Evolutionary conservation across 2,797 vertebrate genomes (phyloP), one percentile per base, ranked within the genome.

Genomic region (Cottoperca gobio): DNA sequence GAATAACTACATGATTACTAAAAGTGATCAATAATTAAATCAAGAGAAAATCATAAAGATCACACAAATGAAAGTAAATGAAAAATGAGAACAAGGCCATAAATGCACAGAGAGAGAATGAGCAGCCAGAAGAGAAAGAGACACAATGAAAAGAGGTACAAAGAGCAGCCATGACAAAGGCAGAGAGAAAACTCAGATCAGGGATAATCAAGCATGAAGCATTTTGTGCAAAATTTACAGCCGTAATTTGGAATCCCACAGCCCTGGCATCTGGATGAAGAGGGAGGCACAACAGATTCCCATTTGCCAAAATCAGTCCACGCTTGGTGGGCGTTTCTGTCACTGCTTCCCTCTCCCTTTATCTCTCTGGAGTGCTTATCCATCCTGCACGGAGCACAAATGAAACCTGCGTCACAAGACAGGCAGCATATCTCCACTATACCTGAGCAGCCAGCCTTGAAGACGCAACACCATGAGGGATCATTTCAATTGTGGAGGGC

Each of bases 171-270:
- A 81, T 61, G 74, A 67, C 80, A 79, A 69, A 67, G 31, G 58
- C 60, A 82, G 82, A 81, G 79, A 14, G 49, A 83, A 84, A 87
- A 76, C 75, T 82, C 87, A 81, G 86, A 92, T 92, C 78, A 73
- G 80, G 79, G 82, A 85, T 92, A 94, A 93, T 92, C 93, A 93
- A 89, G 92, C 90, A 49, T 90, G 83, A 90, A 79, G 82, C 87
- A 76, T 86, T n/a, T 85, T 92, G 87, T 88, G 84, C 81, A 82
- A 85, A 93, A 93, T 90, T 85, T 90, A 93, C 89, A 79, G 88
- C 86, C 19, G 80, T 91, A 92, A 91, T 94, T 90, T 94, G 88
- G 87, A 85, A 87, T 92, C 90, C 85, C 78, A 84, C 81, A 70
- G 75, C 52, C 65, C 66, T 46, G 83, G 85, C 81, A 91, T 88